Evolutionary conservation across 2,888 invertebrate genomes (phyloP), one percentile per base, ranked within the genome.

Genomic region (Caenorhabditis plicata): DNA sequence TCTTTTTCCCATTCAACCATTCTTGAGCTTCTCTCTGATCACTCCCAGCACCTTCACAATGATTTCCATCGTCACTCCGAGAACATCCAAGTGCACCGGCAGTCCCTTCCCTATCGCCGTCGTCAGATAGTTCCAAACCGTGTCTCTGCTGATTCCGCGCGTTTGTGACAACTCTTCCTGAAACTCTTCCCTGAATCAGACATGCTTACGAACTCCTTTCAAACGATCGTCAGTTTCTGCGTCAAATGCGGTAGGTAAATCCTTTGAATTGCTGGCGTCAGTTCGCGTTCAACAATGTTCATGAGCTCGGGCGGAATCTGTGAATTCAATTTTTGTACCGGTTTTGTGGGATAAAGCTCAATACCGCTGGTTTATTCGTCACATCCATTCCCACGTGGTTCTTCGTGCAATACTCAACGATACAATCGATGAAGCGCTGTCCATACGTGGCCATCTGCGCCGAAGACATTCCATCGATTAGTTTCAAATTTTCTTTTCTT

Each of bases 61-160:
- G 7, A 68, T 19, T 26, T 64, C 35, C 9, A 38, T 22, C 1
- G 36, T 52, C 23, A 76, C 40, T 9, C 58, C 51, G 20, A 76
- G 48, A 23, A 46, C 46, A 3, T 62, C 49, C 20, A 73, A 45
- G 32, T 74, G 65, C 0, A 76, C 54, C 11, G 75, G 75, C 8
- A 76, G 64, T 9, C 76, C 76, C 11, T 50, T 46, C 8, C 52
- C 54, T 5, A 55, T 44, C 3, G 64, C 57, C n/a, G 50, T 49
- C 4, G 49, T 38, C 15, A 73, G 51, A 38, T 69, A 54, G 3
- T 38, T 32, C 23, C 22, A 45, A 8, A 67, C 54, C 0, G 63
- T 66, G 9, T 50, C 33, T 29, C 63, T 60, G n/a, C 36, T 41
- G 17, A 66, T 35, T 22, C 45, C 60, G 27, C 53, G 36, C 17